Conservation (phyloP, 2,888 invertebrate genomes). For the Hydrotaea cyrtoneurina region DNA sequence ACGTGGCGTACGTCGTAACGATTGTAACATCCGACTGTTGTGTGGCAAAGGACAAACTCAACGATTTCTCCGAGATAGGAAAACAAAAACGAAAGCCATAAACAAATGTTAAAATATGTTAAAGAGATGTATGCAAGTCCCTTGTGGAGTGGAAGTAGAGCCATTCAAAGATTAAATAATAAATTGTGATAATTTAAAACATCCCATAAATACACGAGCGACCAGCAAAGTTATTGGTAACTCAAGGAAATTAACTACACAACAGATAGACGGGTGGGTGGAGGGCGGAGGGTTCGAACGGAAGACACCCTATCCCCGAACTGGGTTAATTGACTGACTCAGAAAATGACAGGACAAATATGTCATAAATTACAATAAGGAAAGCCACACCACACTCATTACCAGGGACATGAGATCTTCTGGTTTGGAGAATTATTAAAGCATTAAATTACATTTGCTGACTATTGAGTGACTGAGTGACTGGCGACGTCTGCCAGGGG, state of each 20-base stretch:
- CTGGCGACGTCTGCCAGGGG: not conserved
- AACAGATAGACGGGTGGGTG: not conserved
- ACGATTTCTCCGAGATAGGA: not conserved
- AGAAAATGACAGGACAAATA: constrained; percentile 4
- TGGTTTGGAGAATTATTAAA: constrained; percentile 21
- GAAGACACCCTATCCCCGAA: not conserved
- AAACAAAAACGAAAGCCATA: not conserved
- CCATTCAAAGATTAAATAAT: not conserved
- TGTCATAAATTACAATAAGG: constrained; percentile 2
- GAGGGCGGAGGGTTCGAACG: too few relatives aligned
- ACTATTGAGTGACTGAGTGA: not conserved
- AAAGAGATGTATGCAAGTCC: not conserved
- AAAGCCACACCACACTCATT: not conserved
- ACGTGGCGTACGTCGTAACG: not conserved
- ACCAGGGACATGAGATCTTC: not conserved
- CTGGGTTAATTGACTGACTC: constrained; percentile 27
- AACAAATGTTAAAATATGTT: constrained; percentile 1
- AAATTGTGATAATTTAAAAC: constrained; percentile 7
- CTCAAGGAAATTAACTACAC: not conserved
- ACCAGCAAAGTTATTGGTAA: not conserved
- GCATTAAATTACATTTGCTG: constrained; percentile 17
- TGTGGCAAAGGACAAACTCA: not conserved
- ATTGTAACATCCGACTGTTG: not conserved
- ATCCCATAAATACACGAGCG: not conserved
- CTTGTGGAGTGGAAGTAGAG: not conserved